Evolutionary conservation across 2,113 vertebrate genomes (phyloP), one percentile per base, ranked within the genome.

Genomic region (Eclectus roratus): DNA sequence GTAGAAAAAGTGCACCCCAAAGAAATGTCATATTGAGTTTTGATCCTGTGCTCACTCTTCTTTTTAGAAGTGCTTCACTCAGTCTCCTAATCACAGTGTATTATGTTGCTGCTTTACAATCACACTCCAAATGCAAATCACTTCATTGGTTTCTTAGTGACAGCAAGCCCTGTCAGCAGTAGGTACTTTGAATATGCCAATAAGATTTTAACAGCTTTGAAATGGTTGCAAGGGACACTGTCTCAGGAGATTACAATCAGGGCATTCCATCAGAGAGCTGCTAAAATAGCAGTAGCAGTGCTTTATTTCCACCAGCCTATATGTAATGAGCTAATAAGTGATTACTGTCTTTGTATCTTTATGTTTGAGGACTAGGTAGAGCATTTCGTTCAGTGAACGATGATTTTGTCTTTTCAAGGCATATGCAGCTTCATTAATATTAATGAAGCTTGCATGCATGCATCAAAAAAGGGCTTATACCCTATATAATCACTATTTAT

Each of bases 21-120:
- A 66, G n/a, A 13, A 18, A n/a, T 46, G 17, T 58, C 17, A 13
- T 53, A 21, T 15, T 56, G 80, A 53, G 27, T 80, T 94, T 91
- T 88, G 88, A 80, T 95, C 61, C 44, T 69, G 28, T 37, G 10
- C 41, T 73, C 23, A 4, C 13, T 71, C 46, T 83, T 73, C 52
- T 39, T 94, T 95, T 88, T 35, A 37, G 28, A 89, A 97, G 88
- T 56, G 88, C 56, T 76, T 95, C 93, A 49, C 89, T 95, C 76
- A 37, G 65, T 50, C 66, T 80, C 55, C 94, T 96, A 96, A 97
- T 96, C 93, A 96, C 72, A 66, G 81, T 58, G 85, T 88, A 77
- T 94, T 97, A 95, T 96, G 86, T 89, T 95, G 84, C 95, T 80
- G 94, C 96, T 91, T 94, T 55, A 74, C 94, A 96, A 94, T 86